Evolutionary conservation across 2,797 vertebrate species (phyloP), one percentile per base, ranked within the genome.

Genomic region (Falco naumanni): DNA sequence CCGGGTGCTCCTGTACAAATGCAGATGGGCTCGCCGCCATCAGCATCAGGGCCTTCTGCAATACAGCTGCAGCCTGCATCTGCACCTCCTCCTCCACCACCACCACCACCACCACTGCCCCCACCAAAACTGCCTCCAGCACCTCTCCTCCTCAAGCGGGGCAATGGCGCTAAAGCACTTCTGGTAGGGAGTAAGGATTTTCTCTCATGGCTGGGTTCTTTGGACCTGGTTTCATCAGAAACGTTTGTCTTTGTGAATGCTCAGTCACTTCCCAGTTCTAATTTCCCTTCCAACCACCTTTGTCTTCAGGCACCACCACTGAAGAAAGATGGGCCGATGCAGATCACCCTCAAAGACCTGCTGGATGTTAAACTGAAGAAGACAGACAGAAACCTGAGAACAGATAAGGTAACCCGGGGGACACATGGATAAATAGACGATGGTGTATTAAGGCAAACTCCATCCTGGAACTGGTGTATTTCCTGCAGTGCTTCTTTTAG

Each of bases 341-440:
- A 98, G 34, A 97, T 99, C 96, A 98, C 98, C 33, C 96, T 99
- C 90, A 98, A 97, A 91, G 99, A 99, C 90, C 97, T 99, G 60
- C 97, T 98, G 79, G 97, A 98, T 43, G 98, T 99, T 33, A 98
- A 98, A 91, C 95, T 99, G 74, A 98, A 97, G 94, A 99, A 98
- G 87, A 98, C 97, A 4, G 92, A 95, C 33, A 71, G 54, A 54
- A 91, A 5, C 66, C 66, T 89, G 41, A 90, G 90, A 85, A 77
- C 6, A 22, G 92, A 68, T 9, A 95, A 97, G 98, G 98, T 98
- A 97, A 96, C 70, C 33, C 1, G 1, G 41, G 56, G 85, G 26
- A 18, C 6, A 6, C 4, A 0, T 13, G 59, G 41, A 31, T 53
- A 21, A 33, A 28, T 3, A 16, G 53, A 24, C 48, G 31, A 13